Evolutionary conservation across 2,113 vertebrate genomes (phyloP).

Genomic region (Arothron firmamentum): DNA sequence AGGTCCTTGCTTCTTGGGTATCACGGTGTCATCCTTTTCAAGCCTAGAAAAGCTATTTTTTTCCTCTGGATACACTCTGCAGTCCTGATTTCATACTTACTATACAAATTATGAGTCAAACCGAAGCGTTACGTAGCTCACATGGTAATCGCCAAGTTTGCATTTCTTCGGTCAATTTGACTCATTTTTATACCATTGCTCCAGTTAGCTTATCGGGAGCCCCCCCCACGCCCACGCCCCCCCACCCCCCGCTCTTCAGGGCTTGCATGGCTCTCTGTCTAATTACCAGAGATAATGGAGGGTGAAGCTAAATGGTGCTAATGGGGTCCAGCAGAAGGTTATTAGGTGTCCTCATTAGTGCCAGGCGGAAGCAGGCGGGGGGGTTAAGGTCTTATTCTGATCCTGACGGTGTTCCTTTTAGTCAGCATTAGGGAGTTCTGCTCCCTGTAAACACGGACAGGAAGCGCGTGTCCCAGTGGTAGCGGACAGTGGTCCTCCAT

Average conservation of each 20-base stretch:
- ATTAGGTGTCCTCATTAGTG: conserved; percentile 75
- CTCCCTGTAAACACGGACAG: neutral
- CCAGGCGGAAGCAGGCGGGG: conserved; percentile 56
- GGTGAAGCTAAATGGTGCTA: conserved; percentile 68
- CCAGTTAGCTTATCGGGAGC: conserved; percentile 38
- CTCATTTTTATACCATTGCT: conserved; percentile 42
- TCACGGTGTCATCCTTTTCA: conserved; percentile 6
- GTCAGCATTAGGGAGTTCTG: conserved; percentile 30
- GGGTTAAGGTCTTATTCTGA: conserved; percentile 68
- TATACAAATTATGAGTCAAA: neutral
- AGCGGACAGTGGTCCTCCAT: neutral
- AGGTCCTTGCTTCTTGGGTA: conserved; percentile 29
- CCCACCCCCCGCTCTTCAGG: conserved; percentile 39
- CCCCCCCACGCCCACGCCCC: too few species aligned
- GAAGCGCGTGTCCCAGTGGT: neutral
- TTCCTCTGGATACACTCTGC: too few species aligned
- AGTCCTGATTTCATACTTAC: neutral
- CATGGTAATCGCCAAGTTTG: conserved; percentile 6
- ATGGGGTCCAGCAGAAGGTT: conserved; percentile 75
- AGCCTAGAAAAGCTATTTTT: too few species aligned
- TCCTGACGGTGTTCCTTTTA: conserved; percentile 52
- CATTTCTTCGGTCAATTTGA: conserved; percentile 26
- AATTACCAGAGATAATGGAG: conserved; percentile 75
- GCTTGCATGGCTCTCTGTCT: conserved; percentile 59
- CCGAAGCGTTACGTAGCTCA: neutral